Conservation (phyloP, 2,113 vertebrate genomes). For the Scopus umbretta region DNA sequence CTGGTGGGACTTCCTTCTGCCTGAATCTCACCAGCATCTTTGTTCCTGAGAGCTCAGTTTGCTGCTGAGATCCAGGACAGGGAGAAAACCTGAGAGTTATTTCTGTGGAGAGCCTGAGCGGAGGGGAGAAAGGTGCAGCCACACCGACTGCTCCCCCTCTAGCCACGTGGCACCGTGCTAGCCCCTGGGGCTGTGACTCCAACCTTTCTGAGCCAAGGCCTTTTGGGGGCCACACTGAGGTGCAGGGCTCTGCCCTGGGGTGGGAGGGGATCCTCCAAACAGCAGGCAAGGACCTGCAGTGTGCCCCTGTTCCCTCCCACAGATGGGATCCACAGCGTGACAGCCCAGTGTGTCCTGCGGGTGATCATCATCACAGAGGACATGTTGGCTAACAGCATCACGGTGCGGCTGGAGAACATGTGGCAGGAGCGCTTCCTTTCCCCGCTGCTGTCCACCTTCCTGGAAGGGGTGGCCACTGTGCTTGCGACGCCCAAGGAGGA, state of each 20-base stretch:
- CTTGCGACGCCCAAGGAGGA: constrained; percentile 88
- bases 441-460: constrained; percentile 85
- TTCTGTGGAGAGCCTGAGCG: background rate
- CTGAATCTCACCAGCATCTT: background rate
- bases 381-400: constrained; percentile 95
- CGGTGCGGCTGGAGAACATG: constrained; percentile 97
- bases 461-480: constrained; percentile 92
- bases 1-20: constrained; percentile 35
- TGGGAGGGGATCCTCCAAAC: background rate
- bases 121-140: background rate
- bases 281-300: background rate
- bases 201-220: background rate
- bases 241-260: background rate
- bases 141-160: fast-evolving
- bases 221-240: background rate
- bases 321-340: constrained; percentile 95
- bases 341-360: constrained; percentile 88
- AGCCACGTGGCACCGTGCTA: background rate
- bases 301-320: background rate
- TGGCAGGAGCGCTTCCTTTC: constrained; percentile 98
- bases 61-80: background rate
- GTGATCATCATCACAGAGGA: constrained; percentile 98
- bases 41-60: constrained; percentile 15
- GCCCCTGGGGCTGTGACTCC: background rate
- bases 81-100: background rate